Conservation (phyloP, 2,888 invertebrate genomes). For the Dugesia japonica region DNA sequence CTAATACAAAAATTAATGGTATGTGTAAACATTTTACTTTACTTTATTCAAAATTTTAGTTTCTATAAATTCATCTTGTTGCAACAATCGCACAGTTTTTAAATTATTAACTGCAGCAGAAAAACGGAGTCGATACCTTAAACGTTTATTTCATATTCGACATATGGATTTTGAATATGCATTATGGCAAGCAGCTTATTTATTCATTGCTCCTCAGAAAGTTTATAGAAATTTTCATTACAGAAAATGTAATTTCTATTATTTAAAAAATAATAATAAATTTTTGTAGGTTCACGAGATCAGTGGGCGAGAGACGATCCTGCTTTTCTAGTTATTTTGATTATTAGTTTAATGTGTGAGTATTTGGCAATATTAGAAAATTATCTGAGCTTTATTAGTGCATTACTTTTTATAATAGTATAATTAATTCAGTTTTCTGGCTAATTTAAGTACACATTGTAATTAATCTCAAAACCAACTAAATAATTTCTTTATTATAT, state of each 20-base stretch:
- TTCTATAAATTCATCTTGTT: not conserved
- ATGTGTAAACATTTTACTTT: too few relatives aligned
- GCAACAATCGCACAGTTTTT: not conserved
- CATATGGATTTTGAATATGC: constrained; percentile 99
- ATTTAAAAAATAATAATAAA: not conserved
- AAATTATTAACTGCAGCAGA: constrained; percentile 9
- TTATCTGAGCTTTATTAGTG: too few relatives aligned
- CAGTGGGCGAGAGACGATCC: constrained; percentile 98
- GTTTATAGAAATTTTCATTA: constrained; percentile 82
- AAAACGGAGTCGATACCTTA: constrained; percentile 23
- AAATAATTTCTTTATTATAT: too few relatives aligned
- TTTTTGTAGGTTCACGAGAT: constrained; percentile 71
- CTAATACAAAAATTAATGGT: too few relatives aligned
- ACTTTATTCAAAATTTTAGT: too few relatives aligned
- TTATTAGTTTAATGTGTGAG: constrained; percentile 27
- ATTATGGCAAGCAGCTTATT: constrained; percentile 92
- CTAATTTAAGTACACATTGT: too few relatives aligned
- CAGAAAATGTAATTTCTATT: constrained; percentile 65
- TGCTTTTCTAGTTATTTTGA: constrained; percentile 70
- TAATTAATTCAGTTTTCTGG: too few relatives aligned
- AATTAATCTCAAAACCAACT: too few relatives aligned
- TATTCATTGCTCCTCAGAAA: constrained; percentile 82
- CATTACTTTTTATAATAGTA: too few relatives aligned
- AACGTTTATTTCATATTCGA: constrained; percentile 53
- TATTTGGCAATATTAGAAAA: not conserved